phyloP scores from a whole-genome alignment of 1,140 invertebrate genomes.

The Macrobrachium nipponense region DNA sequence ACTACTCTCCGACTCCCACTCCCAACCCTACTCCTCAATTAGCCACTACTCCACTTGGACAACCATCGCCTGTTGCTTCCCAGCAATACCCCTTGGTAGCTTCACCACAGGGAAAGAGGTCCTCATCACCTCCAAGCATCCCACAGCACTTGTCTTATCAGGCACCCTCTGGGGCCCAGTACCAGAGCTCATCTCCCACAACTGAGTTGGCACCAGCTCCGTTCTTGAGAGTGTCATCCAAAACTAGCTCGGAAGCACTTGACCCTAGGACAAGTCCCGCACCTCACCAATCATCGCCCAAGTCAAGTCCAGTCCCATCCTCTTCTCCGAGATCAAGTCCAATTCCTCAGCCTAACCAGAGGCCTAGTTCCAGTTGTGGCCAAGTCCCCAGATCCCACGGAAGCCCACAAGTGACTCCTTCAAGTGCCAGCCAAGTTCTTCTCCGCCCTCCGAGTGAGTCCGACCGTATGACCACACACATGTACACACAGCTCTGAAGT shows the following conservation, averaged over 20 bases:
- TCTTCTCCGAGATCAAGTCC: constrained; percentile 21
- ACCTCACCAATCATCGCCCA: not conserved
- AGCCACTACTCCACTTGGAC: constrained; percentile 31
- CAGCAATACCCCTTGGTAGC: constrained; percentile 11
- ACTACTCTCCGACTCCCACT: constrained; percentile 54
- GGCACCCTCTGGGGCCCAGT: not conserved
- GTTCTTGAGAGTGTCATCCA: constrained; percentile 14
- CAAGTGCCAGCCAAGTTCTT: constrained; percentile 31
- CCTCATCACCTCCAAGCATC: not conserved
- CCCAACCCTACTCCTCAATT: constrained; percentile 50
- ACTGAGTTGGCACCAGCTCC: constrained; percentile 6
- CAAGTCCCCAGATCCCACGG: constrained; percentile 18
- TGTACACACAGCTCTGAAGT: constrained; percentile 51
- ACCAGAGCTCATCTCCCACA: constrained; percentile 14
- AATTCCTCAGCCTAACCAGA: constrained; percentile 15
- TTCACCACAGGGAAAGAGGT: not conserved
- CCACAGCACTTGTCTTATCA: not conserved
- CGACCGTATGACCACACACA: constrained; percentile 41
- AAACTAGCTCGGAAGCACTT: constrained; percentile 19
- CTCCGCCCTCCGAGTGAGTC: constrained; percentile 49
- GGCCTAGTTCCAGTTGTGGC: constrained; percentile 26
- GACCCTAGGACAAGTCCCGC: constrained; percentile 25
- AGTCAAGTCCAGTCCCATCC: constrained; percentile 34
- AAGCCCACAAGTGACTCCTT: constrained; percentile 14
- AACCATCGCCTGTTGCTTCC: constrained; percentile 34